Evolutionary conservation across 2,113 vertebrate genomes (phyloP).

Genomic region (Nesogale talazaci): DNA sequence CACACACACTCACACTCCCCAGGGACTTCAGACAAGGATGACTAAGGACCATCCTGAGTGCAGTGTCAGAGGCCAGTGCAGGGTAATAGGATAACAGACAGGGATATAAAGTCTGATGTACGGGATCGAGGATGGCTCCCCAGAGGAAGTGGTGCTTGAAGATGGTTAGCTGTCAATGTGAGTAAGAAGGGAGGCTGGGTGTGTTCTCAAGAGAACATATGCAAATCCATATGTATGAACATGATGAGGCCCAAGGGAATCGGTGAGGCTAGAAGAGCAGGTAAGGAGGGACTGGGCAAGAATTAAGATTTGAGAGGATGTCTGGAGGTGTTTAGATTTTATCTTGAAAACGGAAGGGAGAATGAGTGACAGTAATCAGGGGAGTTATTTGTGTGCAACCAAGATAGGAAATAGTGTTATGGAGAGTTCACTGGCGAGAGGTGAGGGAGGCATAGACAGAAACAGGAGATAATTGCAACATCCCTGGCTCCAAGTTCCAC

Average conservation of each 20-base stretch:
- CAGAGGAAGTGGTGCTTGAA: not conserved
- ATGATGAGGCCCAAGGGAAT: not conserved
- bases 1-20: no score
- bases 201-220: not conserved
- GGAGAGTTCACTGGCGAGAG: not conserved
- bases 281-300: not conserved
- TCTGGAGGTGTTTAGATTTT: not conserved
- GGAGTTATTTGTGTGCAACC: no score
- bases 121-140: not conserved
- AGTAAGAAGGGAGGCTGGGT: not conserved
- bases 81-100: not conserved
- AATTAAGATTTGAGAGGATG: not conserved
- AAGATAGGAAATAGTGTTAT: not conserved
- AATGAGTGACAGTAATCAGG: no score
- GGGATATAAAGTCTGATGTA: not conserved
- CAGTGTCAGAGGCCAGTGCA: not conserved
- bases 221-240: not conserved
- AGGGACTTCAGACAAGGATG: not conserved
- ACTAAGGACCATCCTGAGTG: not conserved
- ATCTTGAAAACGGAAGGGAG: not conserved
- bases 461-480: not conserved
- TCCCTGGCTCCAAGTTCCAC: not conserved
- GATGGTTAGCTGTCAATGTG: not conserved
- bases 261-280: no score
- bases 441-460: not conserved